Evolutionary conservation across 2,797 vertebrate genomes (phyloP).

Genomic region (Gila robusta): DNA sequence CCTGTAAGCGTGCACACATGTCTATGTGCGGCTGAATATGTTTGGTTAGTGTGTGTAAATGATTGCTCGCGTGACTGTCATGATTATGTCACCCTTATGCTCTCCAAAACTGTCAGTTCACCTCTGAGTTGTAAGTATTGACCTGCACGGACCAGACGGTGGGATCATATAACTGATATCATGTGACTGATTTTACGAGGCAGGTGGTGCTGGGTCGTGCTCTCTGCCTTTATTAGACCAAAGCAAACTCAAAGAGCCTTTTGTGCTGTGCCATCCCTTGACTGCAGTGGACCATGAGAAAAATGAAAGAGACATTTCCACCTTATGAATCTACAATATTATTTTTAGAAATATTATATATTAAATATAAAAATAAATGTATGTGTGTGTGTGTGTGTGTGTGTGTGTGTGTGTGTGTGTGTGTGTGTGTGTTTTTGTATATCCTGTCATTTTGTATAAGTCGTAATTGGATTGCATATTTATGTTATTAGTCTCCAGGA

Average conservation of each 20-base stretch:
- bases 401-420: too few species aligned
- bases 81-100: slow-evolving; percentile 50
- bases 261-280: slow-evolving; percentile 73
- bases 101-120: slow-evolving; percentile 71
- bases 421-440: too few species aligned
- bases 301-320: slow-evolving; percentile 55
- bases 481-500: neutral
- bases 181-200: slow-evolving; percentile 81
- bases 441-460: neutral
- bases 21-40: neutral
- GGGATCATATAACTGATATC: slow-evolving; percentile 77
- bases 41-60: slow-evolving; percentile 12
- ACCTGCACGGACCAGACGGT: slow-evolving; percentile 73
- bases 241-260: slow-evolving; percentile 81
- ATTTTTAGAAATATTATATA: neutral
- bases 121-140: slow-evolving; percentile 74
- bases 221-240: slow-evolving; percentile 78
- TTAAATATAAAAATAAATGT: too few species aligned
- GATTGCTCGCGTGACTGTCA: slow-evolving; percentile 14
- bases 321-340: slow-evolving; percentile 11
- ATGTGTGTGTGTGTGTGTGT: too few species aligned
- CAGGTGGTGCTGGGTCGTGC: slow-evolving; percentile 73
- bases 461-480: neutral
- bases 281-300: slow-evolving; percentile 61
- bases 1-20: slow-evolving; percentile 2